Evolutionary conservation across 1,140 invertebrate genomes (phyloP), one percentile per base, ranked within the genome.

Genomic region (Acromyrmex echinatior): DNA sequence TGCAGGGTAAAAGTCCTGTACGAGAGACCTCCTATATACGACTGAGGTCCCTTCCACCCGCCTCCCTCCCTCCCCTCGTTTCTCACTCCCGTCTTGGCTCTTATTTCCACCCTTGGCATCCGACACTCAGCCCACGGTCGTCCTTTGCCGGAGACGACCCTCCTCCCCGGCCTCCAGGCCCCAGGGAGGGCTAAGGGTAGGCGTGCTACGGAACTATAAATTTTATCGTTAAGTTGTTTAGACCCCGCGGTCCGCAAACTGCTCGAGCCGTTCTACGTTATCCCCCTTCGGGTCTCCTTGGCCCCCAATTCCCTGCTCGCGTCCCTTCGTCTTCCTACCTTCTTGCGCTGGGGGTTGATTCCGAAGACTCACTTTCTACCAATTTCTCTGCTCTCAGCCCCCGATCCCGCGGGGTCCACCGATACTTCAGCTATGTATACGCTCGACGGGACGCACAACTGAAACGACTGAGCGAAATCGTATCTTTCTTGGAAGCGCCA

Each of bases 201-300:
- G 94, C 94, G 93, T 94, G 93, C 92, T 94, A 88, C 92, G 88
- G 91, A 94, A 94, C 95, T 94, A 95, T 95, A 95, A 95, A 95
- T 95, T 95, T 95, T 94, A 93, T 95, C 94, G 94, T 95, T 95
- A 95, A 95, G 94, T 95, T 95, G 94, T 95, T 95, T 95, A 95
- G 94, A 93, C 93, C 86, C 85, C 91, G 90, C 90, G 92, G 92
- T 87, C 93, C 79, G 89, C 85, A 90, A 91, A 91, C 89, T 77
- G 65, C 63, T 90, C 70, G 70, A 84, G 80, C 39, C 80, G 58
- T 84, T 62, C 58, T 74, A 71, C 56, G 68, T 74, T 74, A 82
- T 58, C 35, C 70, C 53, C 80, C 70, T 49, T 21, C 6, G 35
- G 5, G 58, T 45, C 49, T 49, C 68, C 68, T 58, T 68, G 45